Percentiles rank a stretch among this genome's conserved stretches.
phyloP scores from a whole-genome alignment of 2,888 invertebrate genomes.

The Oscheius sp. region DNA sequence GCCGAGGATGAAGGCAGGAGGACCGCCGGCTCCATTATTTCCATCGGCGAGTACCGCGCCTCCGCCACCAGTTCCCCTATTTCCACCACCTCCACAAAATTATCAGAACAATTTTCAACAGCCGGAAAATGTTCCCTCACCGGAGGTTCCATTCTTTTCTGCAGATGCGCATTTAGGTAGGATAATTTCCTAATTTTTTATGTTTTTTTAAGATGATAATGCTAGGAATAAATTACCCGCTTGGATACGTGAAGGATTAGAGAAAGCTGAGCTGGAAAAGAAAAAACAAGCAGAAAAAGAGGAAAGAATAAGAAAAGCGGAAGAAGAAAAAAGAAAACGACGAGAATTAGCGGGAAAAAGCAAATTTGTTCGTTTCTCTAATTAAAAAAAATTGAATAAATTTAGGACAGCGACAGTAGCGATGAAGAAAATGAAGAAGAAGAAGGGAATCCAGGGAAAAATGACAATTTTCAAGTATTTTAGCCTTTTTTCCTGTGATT shows the following conservation, averaged over 20 bases:
- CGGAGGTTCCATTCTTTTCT: constrained; percentile 4
- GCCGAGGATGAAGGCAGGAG: no score
- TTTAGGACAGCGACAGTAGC: constrained; percentile 60
- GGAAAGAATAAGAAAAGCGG: constrained; percentile 48
- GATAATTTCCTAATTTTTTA: background rate
- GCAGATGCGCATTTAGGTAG: constrained; percentile 4
- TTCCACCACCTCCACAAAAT: constrained; percentile 1
- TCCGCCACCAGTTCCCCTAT: background rate
- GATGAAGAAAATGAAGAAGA: constrained; percentile 51
- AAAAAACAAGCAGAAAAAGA: constrained; percentile 84
- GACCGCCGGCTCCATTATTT: constrained; percentile 3
- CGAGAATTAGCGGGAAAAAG: constrained; percentile 58
- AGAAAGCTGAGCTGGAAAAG: constrained; percentile 96
- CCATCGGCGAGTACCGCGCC: background rate
- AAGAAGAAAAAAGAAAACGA: constrained; percentile 50
- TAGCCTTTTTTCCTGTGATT: background rate
- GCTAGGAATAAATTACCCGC: constrained; percentile 81
- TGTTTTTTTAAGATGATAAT: constrained; percentile 40
- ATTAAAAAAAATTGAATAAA: background rate
- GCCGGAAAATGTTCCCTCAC: background rate
- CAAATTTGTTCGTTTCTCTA: constrained; percentile 57
- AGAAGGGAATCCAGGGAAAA: background rate
- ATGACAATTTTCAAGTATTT: background rate
- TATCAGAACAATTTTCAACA: background rate
- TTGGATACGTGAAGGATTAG: constrained; percentile 96